These are phyloP conservation scores for Troglohyphantes excavatus DNA, from an alignment of 2,888 invertebrate species.

Conservation along the genomic window DNA sequence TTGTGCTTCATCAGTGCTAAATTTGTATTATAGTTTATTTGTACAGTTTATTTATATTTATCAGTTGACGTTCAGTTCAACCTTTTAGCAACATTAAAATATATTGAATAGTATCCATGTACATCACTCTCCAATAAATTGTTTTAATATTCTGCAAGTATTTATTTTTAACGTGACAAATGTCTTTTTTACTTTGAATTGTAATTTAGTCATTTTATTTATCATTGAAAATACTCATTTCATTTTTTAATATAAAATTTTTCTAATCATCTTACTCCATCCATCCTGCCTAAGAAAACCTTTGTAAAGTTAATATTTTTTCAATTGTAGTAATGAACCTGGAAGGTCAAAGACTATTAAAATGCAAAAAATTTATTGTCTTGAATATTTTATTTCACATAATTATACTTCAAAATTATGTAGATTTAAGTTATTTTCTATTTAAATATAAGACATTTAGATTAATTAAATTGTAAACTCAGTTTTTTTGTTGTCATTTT, in stretches of 20 bases:
- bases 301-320: slow-evolving; percentile 1
- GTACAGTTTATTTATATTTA: slow-evolving; percentile 51
- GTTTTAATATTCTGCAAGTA: slow-evolving; percentile 3
- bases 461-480: no score
- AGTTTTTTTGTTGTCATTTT: no score
- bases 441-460: no score
- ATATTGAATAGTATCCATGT: neutral
- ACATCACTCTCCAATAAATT: slow-evolving; percentile 26
- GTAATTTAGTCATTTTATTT: no score
- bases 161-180: neutral
- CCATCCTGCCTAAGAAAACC: neutral
- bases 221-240: slow-evolving; percentile 7
- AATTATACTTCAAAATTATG: no score
- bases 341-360: neutral
- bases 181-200: neutral
- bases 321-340: neutral
- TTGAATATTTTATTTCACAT: no score
- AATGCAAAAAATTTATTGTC: neutral
- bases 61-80: slow-evolving; percentile 10
- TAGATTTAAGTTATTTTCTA: no score
- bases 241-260: slow-evolving; percentile 11
- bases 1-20: slow-evolving; percentile 27
- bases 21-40: slow-evolving; percentile 61
- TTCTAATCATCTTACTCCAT: neutral
- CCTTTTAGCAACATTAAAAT: neutral